Base-by-base conservation (phyloP, 1,140 invertebrate genomes). In the Neelides sp. region DNA sequence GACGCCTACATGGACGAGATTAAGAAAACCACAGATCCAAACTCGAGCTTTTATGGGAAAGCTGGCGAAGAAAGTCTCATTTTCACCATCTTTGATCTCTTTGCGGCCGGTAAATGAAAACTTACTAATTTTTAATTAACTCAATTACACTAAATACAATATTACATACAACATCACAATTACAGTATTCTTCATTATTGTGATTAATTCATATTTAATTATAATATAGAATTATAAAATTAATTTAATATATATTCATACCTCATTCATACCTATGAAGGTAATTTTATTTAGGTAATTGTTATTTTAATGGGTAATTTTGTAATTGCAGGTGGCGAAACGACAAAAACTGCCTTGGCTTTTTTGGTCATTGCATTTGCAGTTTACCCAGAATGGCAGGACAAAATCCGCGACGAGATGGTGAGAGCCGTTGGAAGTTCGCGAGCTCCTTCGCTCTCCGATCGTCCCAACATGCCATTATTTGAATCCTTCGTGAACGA, bases 301-400 rank as follows among this genome's bases (percentile, higher is more conserved):
- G n/a, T n/a, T n/a, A n/a, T n/a, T n/a, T n/a, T n/a, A n/a, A 24
- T 19, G 5, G 5, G n/a, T 4, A 26, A 50, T n/a, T n/a, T 50
- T 15, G 41, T 75, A 43, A 78, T 85, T 67, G 84, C 82, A 20
- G 84, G 83, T 1, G 80, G 82, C 0, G 83, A 88, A 66, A 88
- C 84, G 0, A 85, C 83, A 1, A 78, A 75, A 20, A 85, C 85
- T 61, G 78, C 77, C 23, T 68, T 86, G 55, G 75, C 77, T n/a
- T 86, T 85, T 62, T 74, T 77, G 34, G 80, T 91, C 46, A 74
- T 87, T 44, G 79, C 83, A 54, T 65, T 91, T 50, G 73, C 87
- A 1, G 64, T 78, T 35, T 74, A 83, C 62, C 84, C 80, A 17
- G 72, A 83, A 15, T 75, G 87, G 2, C 86, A 90, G 62, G 73